Base-by-base conservation (phyloP, 2,113 vertebrate genomes). In the Bubo bubo region DNA sequence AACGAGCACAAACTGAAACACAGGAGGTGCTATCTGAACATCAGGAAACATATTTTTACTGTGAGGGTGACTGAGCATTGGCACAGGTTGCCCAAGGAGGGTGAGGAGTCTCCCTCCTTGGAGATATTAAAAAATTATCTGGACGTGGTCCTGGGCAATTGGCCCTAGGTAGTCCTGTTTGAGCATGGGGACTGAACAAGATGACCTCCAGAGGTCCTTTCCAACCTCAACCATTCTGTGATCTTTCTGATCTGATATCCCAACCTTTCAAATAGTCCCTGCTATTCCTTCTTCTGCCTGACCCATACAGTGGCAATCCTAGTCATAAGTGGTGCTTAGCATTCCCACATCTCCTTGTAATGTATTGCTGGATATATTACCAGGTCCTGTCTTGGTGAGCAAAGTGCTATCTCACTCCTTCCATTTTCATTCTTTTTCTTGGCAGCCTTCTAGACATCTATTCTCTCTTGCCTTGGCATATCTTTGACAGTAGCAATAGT, bases 401-500 rank as follows among this genome's bases (percentile, higher is more conserved):
- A 67, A 34, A 63, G 34, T 49, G 47, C 20, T 92, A 63, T 88
- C 75, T 89, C 32, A 35, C 6, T 45, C 47, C 27, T 91, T 43
- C 53, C n/a, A 30, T 95, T 86, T 86, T 71, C 50, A 28, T 28
- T 62, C 12, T 76, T 93, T 49, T 76, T 86, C 68, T 81, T 90
- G 64, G 79, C 58, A 94, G 41, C 27, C 55, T 93, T 92, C 81
- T 90, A 95, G 95, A 96, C 79, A 95, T 84, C 68, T 62, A 56
- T 89, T 90, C 83, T 85, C 55, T 75, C 49, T 68, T 86, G 50
- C 81, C 53, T 79, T 82, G 90, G 91, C 64, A 50, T 52, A 41
- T 91, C 83, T 95, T 90, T 67, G 88, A 95, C 28, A 95, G 95
- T 94, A 90, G 85, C 68, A 97, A 93, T 8, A 81, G 67, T 32